phyloP scores from a whole-genome alignment of 2,888 invertebrate genomes.

The Steinernema scapterisci region DNA sequence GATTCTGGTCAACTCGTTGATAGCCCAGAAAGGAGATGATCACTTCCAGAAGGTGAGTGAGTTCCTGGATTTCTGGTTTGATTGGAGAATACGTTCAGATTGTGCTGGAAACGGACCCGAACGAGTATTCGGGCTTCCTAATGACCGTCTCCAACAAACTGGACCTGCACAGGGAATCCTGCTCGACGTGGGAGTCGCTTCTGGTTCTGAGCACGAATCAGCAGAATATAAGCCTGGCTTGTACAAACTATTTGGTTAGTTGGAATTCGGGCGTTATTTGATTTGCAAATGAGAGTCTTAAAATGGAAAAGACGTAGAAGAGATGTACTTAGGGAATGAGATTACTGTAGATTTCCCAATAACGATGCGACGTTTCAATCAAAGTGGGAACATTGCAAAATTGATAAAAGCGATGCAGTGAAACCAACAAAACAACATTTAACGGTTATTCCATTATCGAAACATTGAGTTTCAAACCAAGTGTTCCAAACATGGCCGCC shows the following conservation, averaged over 20 bases:
- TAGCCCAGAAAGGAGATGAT: background rate
- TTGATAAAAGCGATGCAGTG: too few species aligned
- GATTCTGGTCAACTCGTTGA: conserved; percentile 24
- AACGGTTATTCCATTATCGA: too few species aligned
- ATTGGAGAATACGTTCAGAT: conserved; percentile 34
- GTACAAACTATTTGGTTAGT: conserved; percentile 46
- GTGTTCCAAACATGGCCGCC: too few species aligned
- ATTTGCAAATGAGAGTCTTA: too few species aligned
- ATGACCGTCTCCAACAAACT: conserved; percentile 43
- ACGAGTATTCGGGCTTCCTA: conserved; percentile 41
- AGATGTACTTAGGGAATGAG: too few species aligned
- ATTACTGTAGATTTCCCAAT: too few species aligned
- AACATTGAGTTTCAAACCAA: too few species aligned
- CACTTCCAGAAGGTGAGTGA: conserved; percentile 10
- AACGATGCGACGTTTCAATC: too few species aligned
- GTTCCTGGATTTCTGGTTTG: background rate
- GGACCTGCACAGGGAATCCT: conserved; percentile 42
- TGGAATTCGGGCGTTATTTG: background rate
- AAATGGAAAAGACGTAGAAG: too few species aligned
- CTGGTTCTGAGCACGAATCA: conserved; percentile 42
- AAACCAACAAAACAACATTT: too few species aligned
- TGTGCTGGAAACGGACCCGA: conserved; percentile 40
- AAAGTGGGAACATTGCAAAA: too few species aligned
- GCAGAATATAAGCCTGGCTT: conserved; percentile 45
- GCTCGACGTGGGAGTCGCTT: conserved; percentile 42